Evolutionary conservation across 2,113 vertebrate genomes (phyloP).

Genomic region (Phrynosoma blainvillii): DNA sequence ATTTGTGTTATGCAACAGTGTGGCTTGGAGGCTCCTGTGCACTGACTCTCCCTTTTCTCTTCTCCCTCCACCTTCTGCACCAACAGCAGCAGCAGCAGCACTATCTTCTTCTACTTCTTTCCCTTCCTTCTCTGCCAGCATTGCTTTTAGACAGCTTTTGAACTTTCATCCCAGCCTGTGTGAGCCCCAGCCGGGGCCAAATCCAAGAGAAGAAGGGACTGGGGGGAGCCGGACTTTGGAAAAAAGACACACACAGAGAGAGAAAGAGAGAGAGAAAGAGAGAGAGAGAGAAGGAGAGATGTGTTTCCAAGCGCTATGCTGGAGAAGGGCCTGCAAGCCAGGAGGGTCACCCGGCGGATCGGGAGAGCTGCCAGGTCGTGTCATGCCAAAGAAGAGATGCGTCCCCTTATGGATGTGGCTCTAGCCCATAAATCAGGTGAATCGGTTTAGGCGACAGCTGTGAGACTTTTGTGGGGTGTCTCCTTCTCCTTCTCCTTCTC

Average conservation of each 20-base stretch:
- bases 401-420: conserved; percentile 78
- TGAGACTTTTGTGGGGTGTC: not conserved
- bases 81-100: too few species aligned
- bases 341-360: conserved; percentile 78
- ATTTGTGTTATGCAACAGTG: conserved; percentile 59
- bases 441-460: conserved; percentile 69
- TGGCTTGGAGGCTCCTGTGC: conserved; percentile 34
- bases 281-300: conserved; percentile 78
- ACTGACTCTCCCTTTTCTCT: not conserved
- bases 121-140: conserved; percentile 62
- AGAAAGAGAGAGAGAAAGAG: conserved; percentile 76
- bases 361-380: conserved; percentile 78
- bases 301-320: conserved; percentile 79
- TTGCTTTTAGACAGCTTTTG: conserved; percentile 51
- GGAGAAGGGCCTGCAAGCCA: conserved; percentile 77
- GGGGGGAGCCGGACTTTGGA: not conserved
- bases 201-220: not conserved
- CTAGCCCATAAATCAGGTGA: conserved; percentile 80
- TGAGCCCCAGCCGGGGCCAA: too few species aligned
- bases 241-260: conserved; percentile 45
- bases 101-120: not conserved
- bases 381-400: conserved; percentile 79
- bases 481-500: too few species aligned
- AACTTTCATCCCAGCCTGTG: not conserved
- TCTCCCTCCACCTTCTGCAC: not conserved